Base-by-base conservation (phyloP, 2,888 invertebrate genomes). In the Poecilus cupreus region DNA sequence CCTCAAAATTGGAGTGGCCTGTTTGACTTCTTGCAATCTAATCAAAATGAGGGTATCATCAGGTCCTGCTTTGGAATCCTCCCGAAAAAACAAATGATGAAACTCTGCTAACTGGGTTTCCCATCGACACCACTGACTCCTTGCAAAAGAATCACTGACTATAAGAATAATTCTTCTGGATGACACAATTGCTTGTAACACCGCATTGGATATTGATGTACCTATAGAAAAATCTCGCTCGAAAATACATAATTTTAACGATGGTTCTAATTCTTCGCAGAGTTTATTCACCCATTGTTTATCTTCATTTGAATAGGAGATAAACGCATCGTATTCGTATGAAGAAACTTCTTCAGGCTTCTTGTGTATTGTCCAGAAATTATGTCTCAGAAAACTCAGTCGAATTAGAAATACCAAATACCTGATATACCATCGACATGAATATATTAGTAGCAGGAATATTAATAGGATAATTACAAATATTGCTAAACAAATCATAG, bases 51-150 rank as follows among this genome's bases (percentile, higher is more conserved):
- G 86, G 2, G 92, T 91, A 84, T 92, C 92, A 81, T 92, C 91
- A 0, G 89, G 87, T 0, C 89, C 91, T 1, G 91, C 91, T 1
- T 88, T 88, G 49, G 86, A 82, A 49, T 86, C 86, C 82, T 92
- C 91, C 84, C 92, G 91, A 26, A 92, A 89, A 83, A 93, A 92
- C 80, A 93, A 88, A 79, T 93, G 90, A 83, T 93, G 92, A 85
- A 93, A 91, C 84, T 94, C 93, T 0, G 94, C 94, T 20, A 94
- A 89, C 84, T 93, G 93, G 8, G 93, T 92, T 85, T 94, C 94
- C 92, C 94, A 93, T 49, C 93, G 89, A 86, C 93, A 93, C 95
- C 95, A 95, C 81, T 94, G 93, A 24, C 94, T 94, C 85, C 92
- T 91, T 0, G 93, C 92, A 87, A 94, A 95, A 84, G 91, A 90